Conservation (phyloP, 1,140 invertebrate species). For the Microplitis demolitor region DNA sequence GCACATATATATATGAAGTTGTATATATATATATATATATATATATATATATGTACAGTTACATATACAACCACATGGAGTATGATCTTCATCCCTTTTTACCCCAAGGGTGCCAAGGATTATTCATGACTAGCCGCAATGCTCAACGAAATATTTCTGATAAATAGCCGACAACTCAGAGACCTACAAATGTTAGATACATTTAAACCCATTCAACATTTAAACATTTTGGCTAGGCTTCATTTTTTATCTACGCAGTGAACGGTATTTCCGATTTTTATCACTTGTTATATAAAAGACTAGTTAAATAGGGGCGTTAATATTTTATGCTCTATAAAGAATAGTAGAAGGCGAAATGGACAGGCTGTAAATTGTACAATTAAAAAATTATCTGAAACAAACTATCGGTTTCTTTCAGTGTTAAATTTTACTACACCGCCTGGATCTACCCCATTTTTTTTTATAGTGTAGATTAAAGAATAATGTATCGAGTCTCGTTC, state of each 20-base stretch:
- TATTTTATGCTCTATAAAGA: background rate
- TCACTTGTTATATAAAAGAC: no score
- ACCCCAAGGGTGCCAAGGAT: conserved; percentile 12
- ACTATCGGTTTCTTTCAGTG: no score
- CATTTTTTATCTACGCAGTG: background rate
- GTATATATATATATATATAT: background rate
- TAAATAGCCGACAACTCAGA: conserved; percentile 28
- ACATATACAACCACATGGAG: background rate
- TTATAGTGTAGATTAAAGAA: no score
- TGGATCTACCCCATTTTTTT: no score
- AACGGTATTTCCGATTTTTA: no score
- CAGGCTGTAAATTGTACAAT: background rate
- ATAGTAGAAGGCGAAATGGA: background rate
- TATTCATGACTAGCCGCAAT: conserved; percentile 34
- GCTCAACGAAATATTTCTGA: conserved; percentile 31
- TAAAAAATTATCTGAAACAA: no score
- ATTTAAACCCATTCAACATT: conserved; percentile 8
- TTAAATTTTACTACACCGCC: no score
- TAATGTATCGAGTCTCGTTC: no score
- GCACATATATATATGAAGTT: background rate
- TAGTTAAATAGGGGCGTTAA: no score
- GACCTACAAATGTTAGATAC: background rate
- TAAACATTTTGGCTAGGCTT: background rate
- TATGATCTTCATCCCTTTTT: background rate
- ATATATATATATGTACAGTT: background rate